These are phyloP conservation scores for Pseudorhiza aurosa DNA, from an alignment of 30 jellyfish, hydroid and myxozoan genomes.

Conservation along the genomic window DNA sequence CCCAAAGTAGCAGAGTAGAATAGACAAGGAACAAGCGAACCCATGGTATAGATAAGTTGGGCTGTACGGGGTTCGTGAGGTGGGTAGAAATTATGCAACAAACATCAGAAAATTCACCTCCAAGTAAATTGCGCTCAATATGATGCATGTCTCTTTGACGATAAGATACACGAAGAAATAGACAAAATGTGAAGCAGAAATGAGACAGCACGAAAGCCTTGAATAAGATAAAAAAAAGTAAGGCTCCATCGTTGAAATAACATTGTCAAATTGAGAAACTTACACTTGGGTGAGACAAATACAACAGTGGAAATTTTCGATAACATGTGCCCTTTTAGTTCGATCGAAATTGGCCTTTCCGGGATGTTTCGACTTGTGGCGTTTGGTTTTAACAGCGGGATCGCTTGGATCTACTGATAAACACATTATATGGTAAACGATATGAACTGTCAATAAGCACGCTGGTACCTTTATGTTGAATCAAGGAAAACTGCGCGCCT, in stretches of 20 bases:
- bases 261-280: no score
- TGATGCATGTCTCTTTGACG: no score
- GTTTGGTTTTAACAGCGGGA: conserved; percentile 82
- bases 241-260: background rate
- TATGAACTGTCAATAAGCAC: conserved; percentile 80
- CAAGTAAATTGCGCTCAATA: no score
- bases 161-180: no score
- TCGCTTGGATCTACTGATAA: conserved; percentile 90
- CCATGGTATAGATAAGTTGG: no score
- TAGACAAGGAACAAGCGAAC: no score
- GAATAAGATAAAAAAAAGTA: background rate
- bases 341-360: conserved; percentile 67
- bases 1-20: no score
- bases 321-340: conserved; percentile 80
- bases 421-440: conserved; percentile 79
- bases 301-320: conserved; percentile 89
- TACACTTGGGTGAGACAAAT: conserved; percentile 92
- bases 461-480: conserved; percentile 84
- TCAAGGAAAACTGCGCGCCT: conserved; percentile 10
- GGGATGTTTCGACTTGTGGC: conserved; percentile 5
- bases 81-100: no score
- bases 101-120: no score
- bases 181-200: background rate
- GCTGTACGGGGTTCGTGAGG: no score
- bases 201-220: background rate